A percentile compares a stretch with the other conserved stretches of the same genome.
These are phyloP conservation scores for Mus spretus DNA, from an alignment of 2,797 vertebrate genomes.

Conservation along the genomic window DNA sequence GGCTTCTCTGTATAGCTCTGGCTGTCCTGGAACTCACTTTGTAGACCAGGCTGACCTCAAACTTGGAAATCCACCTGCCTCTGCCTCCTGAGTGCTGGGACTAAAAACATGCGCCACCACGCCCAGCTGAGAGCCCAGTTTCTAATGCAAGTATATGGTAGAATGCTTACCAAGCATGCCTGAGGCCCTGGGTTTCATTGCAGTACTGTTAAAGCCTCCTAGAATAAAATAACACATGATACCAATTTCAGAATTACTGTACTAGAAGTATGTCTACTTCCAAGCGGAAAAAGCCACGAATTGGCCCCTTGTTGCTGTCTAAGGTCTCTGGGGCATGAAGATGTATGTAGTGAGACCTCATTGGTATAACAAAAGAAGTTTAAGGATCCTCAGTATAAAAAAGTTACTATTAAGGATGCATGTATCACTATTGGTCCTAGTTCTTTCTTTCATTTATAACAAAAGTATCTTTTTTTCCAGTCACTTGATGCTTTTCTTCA, in stretches of 20 bases:
- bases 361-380: constrained; percentile 43
- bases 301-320: background rate
- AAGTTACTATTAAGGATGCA: background rate
- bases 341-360: background rate
- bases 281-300: background rate
- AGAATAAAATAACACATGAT: constrained; percentile 19
- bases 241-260: constrained; percentile 10
- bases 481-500: constrained; percentile 36
- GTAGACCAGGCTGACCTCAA: too few species aligned
- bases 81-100: too few species aligned
- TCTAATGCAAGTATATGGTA: background rate
- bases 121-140: background rate
- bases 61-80: too few species aligned
- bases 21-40: too few species aligned
- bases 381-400: constrained; percentile 25
- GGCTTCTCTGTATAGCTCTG: too few species aligned
- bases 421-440: background rate
- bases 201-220: background rate
- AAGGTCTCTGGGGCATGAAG: background rate
- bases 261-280: background rate
- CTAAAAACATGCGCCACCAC: too few species aligned
- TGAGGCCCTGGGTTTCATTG: background rate
- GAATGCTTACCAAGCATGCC: background rate
- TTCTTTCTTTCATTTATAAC: constrained; percentile 59
- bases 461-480: background rate